Base-by-base conservation (phyloP, 1,140 invertebrate species). In the Popillia japonica region DNA sequence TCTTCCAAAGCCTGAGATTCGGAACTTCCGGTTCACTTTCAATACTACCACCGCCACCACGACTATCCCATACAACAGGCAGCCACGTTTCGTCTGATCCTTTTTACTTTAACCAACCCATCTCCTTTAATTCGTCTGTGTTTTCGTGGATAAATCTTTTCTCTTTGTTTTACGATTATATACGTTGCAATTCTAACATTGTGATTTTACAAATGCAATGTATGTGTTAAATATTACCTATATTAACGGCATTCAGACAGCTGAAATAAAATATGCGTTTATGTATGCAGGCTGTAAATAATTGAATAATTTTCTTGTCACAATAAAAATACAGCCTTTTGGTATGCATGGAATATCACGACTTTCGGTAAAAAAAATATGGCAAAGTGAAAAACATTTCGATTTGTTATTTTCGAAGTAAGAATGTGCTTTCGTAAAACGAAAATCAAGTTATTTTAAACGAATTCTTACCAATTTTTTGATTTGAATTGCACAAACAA, bases 11-110 rank as follows among this genome's bases (percentile, higher is more conserved):
- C 27, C 22, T 6, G 48, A 55, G 61, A 68, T 34, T 68, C 27
- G 48, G 22, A 68, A 27, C 61, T 68, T 68, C 61, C 61, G 61
- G 61, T 68, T 68, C 61, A 68, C 61, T 68, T 68, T 68, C 61
- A 34, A 68, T 68, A 34, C 61, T 14, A 22, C 27, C 23, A 23
- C 27, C 20, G 20, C 22, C 8, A 68, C 61, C 22, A 27, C 61
- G 17, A 22, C 10, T 14, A 68, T 8, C 61, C 20, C 22, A 34
- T 34, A 68, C 61, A 68, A 68, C 61, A 68, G 61, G 20, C 61
- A n/a, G 61, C 14, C 22, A 6, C 27, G 61, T 68, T 68, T 68
- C 61, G 22, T 34, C 61, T 68, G 61, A 68, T 68, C 61, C 22
- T 68, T 68, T 68, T 68, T 22, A 68, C 8, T 68, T 68, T 68